Evolutionary conservation across 2,888 invertebrate species (phyloP).

Genomic region (Seladonia tumulorum): DNA sequence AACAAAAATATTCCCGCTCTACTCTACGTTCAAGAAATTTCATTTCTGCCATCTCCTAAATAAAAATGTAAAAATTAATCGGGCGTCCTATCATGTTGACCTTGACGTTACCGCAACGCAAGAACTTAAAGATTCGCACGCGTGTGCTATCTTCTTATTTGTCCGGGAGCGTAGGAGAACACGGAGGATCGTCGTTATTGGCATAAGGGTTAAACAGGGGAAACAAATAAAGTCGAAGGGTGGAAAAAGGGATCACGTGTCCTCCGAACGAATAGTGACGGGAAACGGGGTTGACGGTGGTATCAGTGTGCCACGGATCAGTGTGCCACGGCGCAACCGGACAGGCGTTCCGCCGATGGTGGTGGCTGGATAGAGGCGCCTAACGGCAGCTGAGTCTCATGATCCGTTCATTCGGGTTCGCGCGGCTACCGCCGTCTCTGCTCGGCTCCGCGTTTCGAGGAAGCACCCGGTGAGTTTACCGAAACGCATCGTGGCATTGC

Average conservation of each 20-base stretch:
- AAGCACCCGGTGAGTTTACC: constrained; percentile 51
- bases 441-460: constrained; percentile 61
- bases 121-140: neutral
- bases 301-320: constrained; percentile 51
- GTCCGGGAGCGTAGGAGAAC: neutral
- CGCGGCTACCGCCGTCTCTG: constrained; percentile 64
- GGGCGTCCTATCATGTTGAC: no score
- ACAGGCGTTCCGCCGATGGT: constrained; percentile 55
- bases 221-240: neutral
- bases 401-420: constrained; percentile 69
- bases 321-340: constrained; percentile 63
- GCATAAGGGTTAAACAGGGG: neutral
- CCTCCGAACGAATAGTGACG: neutral
- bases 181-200: neutral
- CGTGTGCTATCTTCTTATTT: neutral
- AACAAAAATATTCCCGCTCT: no score
- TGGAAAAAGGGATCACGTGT: neutral
- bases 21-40: no score
- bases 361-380: constrained; percentile 53
- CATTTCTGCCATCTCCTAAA: no score
- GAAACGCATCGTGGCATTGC: constrained; percentile 58
- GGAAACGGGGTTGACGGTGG: neutral
- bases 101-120: neutral
- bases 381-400: constrained; percentile 65
- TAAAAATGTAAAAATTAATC: no score